Evolutionary conservation across 1,140 invertebrate species (phyloP), one percentile per base, ranked within the genome.

Genomic region (Drosophila eugracilis): DNA sequence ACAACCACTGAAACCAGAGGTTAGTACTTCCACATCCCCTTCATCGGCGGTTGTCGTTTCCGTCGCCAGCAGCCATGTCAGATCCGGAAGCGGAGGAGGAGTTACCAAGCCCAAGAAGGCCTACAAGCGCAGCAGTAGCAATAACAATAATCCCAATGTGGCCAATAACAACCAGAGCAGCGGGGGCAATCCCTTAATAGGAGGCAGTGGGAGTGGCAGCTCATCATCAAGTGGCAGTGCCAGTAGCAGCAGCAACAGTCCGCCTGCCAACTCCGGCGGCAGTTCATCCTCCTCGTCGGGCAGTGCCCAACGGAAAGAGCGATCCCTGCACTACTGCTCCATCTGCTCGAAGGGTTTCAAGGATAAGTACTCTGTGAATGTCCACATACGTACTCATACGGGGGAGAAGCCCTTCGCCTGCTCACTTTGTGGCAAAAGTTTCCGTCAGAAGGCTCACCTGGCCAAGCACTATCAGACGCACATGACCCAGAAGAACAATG

Each of bases 381-480:
- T 98, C 19, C 97, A 98, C 92, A 96, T 97, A 60, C 93, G 97
- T 75, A 97, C 97, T 28, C 97, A 98, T 86, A 98, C 97, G 0
- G 91, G 91, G 7, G 97, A 98, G 90, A 98, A 98, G 86, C 97
- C 97, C 0, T 98, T 98, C 89, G 94, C 96, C 5, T 98, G 97
- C 89, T 96, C 95, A 7, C 92, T 97, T 14, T 98, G 97, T 78
- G 96, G 96, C 42, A 98, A 97, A 89, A 97, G 96, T 75, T 98
- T 98, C 92, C 94, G 98, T 14, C 98, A 99, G 92, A 99, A 99
- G 91, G 98, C 98, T 0, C 98, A 99, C 91, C 94, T 99, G 50
- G 98, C 98, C 53, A 99, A 99, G 91, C 98, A 99, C 92, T 98
- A 99, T 91, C 97, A 98, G 92, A 99, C 98, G 15, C 98, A 99